These are phyloP conservation scores for Muscicapa striata DNA, from an alignment of 2,797 vertebrate genomes.

Conservation along the genomic window DNA sequence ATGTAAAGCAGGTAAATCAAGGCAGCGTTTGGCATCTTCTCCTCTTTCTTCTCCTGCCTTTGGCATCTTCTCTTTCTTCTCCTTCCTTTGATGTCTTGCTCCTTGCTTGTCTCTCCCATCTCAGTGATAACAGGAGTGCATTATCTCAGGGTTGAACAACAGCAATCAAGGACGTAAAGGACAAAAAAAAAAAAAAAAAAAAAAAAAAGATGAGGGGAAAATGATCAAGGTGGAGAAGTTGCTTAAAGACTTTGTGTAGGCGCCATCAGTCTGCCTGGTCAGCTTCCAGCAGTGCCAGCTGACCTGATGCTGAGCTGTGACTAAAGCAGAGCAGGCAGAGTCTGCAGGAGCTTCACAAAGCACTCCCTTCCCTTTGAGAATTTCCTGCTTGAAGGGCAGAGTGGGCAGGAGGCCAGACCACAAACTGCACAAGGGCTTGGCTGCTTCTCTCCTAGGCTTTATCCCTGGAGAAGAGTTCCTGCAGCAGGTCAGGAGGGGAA, in stretches of 20 bases:
- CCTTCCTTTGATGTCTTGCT: constrained; percentile 39
- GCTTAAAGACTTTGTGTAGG: constrained; percentile 42
- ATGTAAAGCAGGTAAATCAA: constrained; percentile 33
- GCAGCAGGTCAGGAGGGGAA: not conserved
- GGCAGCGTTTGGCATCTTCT: constrained; percentile 16
- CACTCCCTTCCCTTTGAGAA: constrained; percentile 28
- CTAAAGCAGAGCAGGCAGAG: not conserved
- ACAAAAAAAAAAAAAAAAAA: constrained; percentile 12
- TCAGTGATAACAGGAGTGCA: constrained; percentile 7
- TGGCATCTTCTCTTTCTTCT: constrained; percentile 46
- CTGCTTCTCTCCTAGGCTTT: not conserved
- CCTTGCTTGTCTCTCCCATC: constrained; percentile 50
- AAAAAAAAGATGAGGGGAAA: constrained; percentile 40
- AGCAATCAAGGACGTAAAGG: constrained; percentile 39
- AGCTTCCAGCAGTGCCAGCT: constrained; percentile 52
- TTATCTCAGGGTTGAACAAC: constrained; percentile 37
- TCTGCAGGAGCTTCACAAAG: constrained; percentile 7
- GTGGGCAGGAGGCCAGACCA: constrained; percentile 30
- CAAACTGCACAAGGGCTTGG: constrained; percentile 41
- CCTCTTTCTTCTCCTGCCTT: constrained; percentile 50
- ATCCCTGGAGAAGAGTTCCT: constrained; percentile 15
- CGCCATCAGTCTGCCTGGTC: constrained; percentile 58
- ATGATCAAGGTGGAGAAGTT: constrained; percentile 45
- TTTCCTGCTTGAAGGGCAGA: constrained; percentile 34
- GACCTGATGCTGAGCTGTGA: constrained; percentile 8